These are phyloP conservation scores for Toxostoma redivivum DNA, from an alignment of 2,113 vertebrate genomes.

Conservation along the genomic window DNA sequence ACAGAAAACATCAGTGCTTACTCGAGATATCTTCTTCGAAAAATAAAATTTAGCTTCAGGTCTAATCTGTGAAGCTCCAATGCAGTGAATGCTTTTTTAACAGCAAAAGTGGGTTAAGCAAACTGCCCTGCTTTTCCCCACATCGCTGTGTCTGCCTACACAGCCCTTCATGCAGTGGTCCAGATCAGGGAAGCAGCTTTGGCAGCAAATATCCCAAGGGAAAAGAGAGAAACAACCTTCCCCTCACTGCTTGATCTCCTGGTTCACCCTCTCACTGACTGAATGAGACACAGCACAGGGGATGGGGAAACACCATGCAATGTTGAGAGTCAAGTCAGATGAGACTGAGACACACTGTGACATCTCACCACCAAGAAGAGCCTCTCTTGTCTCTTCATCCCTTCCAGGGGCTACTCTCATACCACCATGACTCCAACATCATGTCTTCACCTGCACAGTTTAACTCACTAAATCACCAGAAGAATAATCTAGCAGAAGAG, in stretches of 20 bases:
- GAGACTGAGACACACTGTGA: background rate
- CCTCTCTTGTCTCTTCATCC: background rate
- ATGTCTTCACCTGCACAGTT: background rate
- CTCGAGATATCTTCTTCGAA: background rate
- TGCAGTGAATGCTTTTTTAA: background rate
- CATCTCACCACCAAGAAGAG: background rate
- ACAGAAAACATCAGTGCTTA: background rate
- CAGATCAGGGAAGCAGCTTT: background rate
- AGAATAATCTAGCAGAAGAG: background rate
- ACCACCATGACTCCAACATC: background rate
- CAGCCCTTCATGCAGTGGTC: background rate
- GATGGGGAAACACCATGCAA: background rate
- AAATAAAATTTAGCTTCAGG: background rate
- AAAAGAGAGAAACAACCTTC: background rate
- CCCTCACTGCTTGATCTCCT: background rate
- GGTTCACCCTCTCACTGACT: background rate
- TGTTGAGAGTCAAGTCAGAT: background rate
- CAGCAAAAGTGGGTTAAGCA: background rate
- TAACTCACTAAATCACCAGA: background rate
- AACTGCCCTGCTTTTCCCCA: background rate
- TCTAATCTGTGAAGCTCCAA: rapidly evolving
- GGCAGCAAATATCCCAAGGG: background rate
- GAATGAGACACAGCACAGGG: background rate
- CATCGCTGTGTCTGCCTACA: background rate
- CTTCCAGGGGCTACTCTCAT: background rate